Percentiles rank a stretch among this genome's conserved stretches.
Conservation (phyloP, 2,888 invertebrate species). For the Eugnorisma glareosa region DNA sequence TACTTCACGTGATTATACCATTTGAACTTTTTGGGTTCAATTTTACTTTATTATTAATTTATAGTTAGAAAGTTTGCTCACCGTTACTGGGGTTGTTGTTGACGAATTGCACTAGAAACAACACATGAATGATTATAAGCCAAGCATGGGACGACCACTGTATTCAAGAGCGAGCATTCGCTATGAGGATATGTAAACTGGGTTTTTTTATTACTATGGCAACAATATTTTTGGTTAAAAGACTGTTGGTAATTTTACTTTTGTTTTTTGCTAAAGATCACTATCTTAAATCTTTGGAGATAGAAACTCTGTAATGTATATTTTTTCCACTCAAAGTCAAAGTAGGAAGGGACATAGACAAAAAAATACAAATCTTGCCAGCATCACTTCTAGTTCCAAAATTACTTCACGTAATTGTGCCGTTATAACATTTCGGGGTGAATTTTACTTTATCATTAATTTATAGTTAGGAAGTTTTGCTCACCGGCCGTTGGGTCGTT, state of each 20-base stretch:
- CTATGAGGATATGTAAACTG: not conserved
- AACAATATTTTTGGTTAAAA: too few relatives aligned
- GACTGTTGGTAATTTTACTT: not conserved
- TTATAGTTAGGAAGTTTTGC: not conserved
- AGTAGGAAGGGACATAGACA: not conserved
- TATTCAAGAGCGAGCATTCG: not conserved
- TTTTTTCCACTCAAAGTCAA: not conserved
- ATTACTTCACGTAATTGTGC: not conserved
- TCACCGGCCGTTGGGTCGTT: not conserved
- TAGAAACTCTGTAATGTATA: not conserved
- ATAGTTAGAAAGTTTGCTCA: not conserved
- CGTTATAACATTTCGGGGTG: not conserved
- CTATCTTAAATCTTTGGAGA: not conserved
- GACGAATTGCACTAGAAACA: constrained; percentile 36
- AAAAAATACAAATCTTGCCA: not conserved
- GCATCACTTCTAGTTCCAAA: not conserved
- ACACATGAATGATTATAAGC: constrained; percentile 6
- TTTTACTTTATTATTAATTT: not conserved
- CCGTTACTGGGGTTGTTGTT: constrained; percentile 27
- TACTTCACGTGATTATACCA: not conserved
- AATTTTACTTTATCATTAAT: not conserved
- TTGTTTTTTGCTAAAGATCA: not conserved
- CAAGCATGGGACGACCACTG: not conserved
- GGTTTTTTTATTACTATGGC: not conserved
- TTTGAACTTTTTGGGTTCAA: not conserved